Percentiles rank a stretch among this genome's conserved stretches.
phyloP scores from a whole-genome alignment of 2,113 vertebrate genomes.

The Sceloporus undulatus region DNA sequence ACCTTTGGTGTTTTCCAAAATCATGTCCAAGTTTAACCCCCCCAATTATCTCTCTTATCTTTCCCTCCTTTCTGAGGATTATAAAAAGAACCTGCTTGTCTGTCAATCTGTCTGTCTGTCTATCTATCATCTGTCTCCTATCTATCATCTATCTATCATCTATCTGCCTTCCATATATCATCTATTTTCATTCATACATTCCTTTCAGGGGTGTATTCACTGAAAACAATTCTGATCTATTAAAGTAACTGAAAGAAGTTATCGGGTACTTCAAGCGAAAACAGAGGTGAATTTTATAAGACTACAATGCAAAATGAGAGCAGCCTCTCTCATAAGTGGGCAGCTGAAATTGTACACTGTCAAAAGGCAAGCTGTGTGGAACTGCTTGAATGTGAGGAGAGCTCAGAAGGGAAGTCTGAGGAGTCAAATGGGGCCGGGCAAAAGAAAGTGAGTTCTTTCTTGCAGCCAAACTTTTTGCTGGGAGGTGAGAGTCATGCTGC shows the following conservation, averaged over 20 bases:
- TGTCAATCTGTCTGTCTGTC: too few relatives aligned
- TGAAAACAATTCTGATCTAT: conserved; percentile 46
- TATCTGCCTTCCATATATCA: too few relatives aligned
- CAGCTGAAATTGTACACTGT: conserved; percentile 59
- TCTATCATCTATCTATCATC: too few relatives aligned
- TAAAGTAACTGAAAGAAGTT: conserved; percentile 58
- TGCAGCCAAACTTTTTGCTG: conserved; percentile 21
- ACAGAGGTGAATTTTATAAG: conserved; percentile 41
- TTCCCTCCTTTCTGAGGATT: not conserved
- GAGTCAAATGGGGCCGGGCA: conserved; percentile 2
- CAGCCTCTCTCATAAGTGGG: conserved; percentile 39
- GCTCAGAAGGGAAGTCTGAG: conserved; percentile 53
- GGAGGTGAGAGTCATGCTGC: conserved; percentile 56
- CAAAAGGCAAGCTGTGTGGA: conserved; percentile 55
- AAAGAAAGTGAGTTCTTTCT: conserved; percentile 37
- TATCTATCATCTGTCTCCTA: too few relatives aligned
- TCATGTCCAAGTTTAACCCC: too few relatives aligned
- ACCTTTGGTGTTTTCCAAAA: not conserved
- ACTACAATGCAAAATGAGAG: conserved; percentile 37
- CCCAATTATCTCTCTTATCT: not conserved
- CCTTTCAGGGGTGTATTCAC: conserved; percentile 8
- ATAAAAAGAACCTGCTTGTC: not conserved
- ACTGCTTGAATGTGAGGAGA: conserved; percentile 51
- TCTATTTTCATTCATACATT: not conserved
- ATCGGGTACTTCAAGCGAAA: not conserved